Base-by-base conservation (phyloP, 2,113 vertebrate genomes). In the Corythaixoides concolor region DNA sequence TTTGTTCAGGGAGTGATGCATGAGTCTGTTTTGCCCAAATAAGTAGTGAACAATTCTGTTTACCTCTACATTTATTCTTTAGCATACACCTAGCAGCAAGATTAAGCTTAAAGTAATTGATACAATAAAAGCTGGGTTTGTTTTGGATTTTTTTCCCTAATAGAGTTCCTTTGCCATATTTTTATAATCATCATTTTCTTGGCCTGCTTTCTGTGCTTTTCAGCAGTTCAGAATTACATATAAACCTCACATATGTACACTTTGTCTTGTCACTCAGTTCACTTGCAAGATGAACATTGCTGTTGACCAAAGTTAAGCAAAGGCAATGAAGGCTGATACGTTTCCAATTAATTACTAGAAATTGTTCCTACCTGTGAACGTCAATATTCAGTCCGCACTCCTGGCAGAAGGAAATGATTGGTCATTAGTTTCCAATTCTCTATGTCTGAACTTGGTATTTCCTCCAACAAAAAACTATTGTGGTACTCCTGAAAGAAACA, bases 251-350 rank as follows among this genome's bases (percentile, higher is more conserved):
- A 35, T 52, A 4, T 41, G 32, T 21, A 28, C 14, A 23, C 69
- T 89, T 95, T 82, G 55, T 75, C 58, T 81, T 81, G 64, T 59
- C 49, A 69, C 33, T 84, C 47, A 47, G 2, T 81, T 88, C 24
- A 45, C 52, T 90, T 84, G 49, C 35, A 90, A 89, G 37, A 87
- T 93, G 80, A 92, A 81, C 43, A 5, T 17, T 89, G 39, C 69
- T 84, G 82, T 89, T 94, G 92, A 81, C 76, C 64, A 56, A 84
- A 93, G 75, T 94, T 88, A 89, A 90, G 70, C 35, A 85, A 96
- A 91, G 62, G 67, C 41, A 90, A 21, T n/a, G 72, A 85, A 66
- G 41, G 55, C 50, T 83, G 58, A 24, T 89, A 43, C 14, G 49
- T 87, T 94, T 89, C 69, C 82, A 72, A 3, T 82, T 85, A 89